phyloP scores from a whole-genome alignment of 2,888 invertebrate genomes.

The Serripes groenlandicus region DNA sequence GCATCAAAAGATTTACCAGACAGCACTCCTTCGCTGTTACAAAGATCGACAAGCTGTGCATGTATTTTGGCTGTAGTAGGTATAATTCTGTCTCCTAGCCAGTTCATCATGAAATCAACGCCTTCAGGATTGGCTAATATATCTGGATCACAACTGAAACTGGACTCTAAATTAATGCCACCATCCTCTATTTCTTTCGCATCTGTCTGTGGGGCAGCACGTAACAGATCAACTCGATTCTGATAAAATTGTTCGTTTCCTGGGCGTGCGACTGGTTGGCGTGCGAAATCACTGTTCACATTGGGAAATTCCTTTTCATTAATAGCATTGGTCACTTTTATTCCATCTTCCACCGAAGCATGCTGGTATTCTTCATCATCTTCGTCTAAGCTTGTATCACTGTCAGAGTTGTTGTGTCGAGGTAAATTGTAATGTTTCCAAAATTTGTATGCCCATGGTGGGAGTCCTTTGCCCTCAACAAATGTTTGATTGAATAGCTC shows the following conservation, averaged over 20 bases:
- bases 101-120: background rate
- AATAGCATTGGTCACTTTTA: too few species aligned
- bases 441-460: background rate
- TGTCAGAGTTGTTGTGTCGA: background rate
- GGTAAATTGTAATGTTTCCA: background rate
- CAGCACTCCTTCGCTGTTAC: background rate
- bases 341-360: background rate
- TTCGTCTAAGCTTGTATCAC: background rate
- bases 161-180: too few species aligned
- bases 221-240: constrained; percentile 1
- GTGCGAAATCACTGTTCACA: too few species aligned
- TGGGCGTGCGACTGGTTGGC: background rate
- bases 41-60: background rate
- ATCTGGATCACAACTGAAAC: too few species aligned
- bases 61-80: background rate
- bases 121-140: background rate
- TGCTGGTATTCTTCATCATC: background rate
- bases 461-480: too few species aligned
- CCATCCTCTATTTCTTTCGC: too few species aligned
- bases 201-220: too few species aligned
- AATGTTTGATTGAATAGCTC: background rate
- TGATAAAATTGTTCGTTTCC: background rate
- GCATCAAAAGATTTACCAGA: background rate
- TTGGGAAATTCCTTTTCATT: too few species aligned
- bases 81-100: background rate